A percentile compares a stretch with the other conserved stretches of the same genome.
Conservation (phyloP, 2,888 invertebrate genomes). For the Rhodophaea formosa region DNA sequence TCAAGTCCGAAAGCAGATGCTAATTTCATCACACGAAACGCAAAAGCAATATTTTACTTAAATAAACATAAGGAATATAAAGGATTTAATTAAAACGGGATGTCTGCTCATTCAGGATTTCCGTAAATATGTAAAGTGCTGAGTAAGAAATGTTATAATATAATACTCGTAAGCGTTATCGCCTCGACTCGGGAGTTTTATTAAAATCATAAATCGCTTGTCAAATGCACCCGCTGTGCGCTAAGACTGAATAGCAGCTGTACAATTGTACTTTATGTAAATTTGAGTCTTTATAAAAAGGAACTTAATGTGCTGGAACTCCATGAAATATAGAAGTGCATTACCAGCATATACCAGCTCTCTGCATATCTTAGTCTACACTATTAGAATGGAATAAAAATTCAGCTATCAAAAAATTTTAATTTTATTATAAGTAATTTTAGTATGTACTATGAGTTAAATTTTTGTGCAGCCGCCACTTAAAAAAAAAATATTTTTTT, state of each 20-base stretch:
- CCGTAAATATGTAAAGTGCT: conserved; percentile 42
- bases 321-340: conserved; percentile 15
- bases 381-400: conserved; percentile 6
- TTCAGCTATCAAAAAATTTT: neutral
- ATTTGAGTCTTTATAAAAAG: conserved; percentile 39
- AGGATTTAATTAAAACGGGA: conserved; percentile 48
- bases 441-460: too few species aligned
- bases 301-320: conserved; percentile 37
- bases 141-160: conserved; percentile 53
- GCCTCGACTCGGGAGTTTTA: conserved; percentile 65
- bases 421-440: neutral
- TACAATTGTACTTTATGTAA: conserved; percentile 67
- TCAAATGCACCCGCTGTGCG: conserved; percentile 73
- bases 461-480: too few species aligned
- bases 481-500: too few species aligned
- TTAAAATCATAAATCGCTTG: conserved; percentile 79
- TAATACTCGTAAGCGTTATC: conserved; percentile 61
- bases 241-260: conserved; percentile 64
- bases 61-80: conserved; percentile 33
- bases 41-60: conserved; percentile 33
- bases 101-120: conserved; percentile 42
- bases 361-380: conserved; percentile 7
- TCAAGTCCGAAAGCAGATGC: neutral
- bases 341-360: conserved; percentile 5
- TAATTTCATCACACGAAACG: conserved; percentile 25